These are phyloP conservation scores for Nycticebus coucang DNA, from an alignment of 2,113 vertebrate genomes.

Conservation along the genomic window DNA sequence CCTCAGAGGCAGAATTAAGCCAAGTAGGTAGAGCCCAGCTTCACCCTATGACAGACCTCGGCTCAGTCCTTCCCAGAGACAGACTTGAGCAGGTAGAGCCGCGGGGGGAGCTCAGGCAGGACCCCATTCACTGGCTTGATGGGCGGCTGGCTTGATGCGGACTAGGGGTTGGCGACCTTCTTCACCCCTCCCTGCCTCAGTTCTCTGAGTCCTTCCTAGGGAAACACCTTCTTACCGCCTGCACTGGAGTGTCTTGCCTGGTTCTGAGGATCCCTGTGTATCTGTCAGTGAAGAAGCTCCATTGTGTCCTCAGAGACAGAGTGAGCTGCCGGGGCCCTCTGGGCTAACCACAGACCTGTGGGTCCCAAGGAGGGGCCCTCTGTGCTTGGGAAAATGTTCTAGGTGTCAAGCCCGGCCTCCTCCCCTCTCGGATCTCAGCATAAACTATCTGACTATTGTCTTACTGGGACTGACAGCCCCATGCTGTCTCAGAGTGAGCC, in stretches of 20 bases:
- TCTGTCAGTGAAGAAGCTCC: neutral
- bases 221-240: neutral
- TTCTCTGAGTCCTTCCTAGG: neutral
- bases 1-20: neutral
- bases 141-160: neutral
- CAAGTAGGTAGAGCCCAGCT: neutral
- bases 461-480: neutral
- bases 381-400: neutral
- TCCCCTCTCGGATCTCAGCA: neutral
- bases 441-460: neutral
- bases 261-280: neutral
- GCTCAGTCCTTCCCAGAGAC: neutral
- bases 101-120: rapidly evolving
- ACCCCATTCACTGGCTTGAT: neutral
- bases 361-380: neutral
- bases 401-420: neutral
- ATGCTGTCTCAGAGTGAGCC: neutral
- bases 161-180: neutral
- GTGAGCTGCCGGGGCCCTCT: neutral
- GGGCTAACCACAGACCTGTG: neutral
- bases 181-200: neutral
- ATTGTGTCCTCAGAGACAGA: neutral
- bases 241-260: neutral
- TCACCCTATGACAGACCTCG: neutral
- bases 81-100: neutral